phyloP scores from a whole-genome alignment of 2,797 vertebrate species.

The Propithecus perrieri region DNA sequence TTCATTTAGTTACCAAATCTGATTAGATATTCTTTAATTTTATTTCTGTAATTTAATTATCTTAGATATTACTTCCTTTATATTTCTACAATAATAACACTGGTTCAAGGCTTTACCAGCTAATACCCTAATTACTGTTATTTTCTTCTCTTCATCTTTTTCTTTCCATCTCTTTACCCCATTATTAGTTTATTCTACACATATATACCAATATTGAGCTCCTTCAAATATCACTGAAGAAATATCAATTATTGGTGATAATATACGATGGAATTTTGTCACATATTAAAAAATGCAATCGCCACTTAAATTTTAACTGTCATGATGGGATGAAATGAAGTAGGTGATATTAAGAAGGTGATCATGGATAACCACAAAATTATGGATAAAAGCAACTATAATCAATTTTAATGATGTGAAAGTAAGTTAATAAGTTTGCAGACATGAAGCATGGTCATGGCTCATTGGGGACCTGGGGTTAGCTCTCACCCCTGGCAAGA shows the following conservation, averaged over 20 bases:
- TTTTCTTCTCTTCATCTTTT: not conserved
- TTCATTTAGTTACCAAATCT: not conserved
- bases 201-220: not conserved
- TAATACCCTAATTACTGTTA: not conserved
- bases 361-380: not conserved
- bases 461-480: not conserved
- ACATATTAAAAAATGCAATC: not conserved
- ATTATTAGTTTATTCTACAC: not conserved
- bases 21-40: constrained; percentile 28
- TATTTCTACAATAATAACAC: constrained; percentile 23
- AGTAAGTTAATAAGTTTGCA: not conserved
- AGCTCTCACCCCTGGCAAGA: not conserved
- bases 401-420: not conserved
- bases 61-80: constrained; percentile 41
- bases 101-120: not conserved
- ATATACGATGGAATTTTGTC: not conserved
- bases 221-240: constrained; percentile 5
- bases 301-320: not conserved
- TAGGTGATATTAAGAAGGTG: not conserved
- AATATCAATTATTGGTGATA: not conserved
- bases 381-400: not conserved
- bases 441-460: not conserved
- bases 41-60: constrained; percentile 9
- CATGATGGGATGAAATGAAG: not conserved
- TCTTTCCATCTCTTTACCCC: not conserved